These are phyloP conservation scores for Plusia festucae DNA, from an alignment of 2,888 invertebrate species.

Conservation along the genomic window DNA sequence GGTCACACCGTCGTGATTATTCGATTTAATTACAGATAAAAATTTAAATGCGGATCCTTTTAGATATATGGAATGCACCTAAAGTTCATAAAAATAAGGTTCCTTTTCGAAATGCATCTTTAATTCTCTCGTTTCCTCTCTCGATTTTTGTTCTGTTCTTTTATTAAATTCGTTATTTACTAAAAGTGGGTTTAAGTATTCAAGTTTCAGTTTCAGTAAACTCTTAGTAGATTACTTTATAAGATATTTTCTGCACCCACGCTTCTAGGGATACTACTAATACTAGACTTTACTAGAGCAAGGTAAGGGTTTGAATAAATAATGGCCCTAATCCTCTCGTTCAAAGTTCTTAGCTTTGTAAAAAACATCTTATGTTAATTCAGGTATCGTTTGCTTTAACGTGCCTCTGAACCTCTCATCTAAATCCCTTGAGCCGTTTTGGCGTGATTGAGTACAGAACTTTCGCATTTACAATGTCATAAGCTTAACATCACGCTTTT, in stretches of 20 bases:
- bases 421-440: conserved; percentile 7
- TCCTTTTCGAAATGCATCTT: neutral
- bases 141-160: too few species aligned
- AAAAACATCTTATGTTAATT: conserved; percentile 3
- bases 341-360: conserved; percentile 7
- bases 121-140: too few species aligned
- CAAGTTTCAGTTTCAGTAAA: neutral
- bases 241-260: neutral
- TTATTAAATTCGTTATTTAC: too few species aligned
- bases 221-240: neutral
- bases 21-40: too few species aligned
- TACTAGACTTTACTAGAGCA: neutral
- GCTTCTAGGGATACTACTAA: neutral
- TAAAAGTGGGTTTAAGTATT: too few species aligned
- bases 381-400: conserved; percentile 1
- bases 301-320: neutral
- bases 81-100: neutral
- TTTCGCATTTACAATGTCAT: neutral
- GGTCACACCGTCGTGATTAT: too few species aligned
- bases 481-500: neutral
- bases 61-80: neutral
- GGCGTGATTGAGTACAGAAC: conserved; percentile 5
- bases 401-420: neutral
- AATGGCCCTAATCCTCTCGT: neutral
- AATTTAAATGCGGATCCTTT: too few species aligned